Percentiles rank a stretch among this genome's conserved stretches.
phyloP scores from a whole-genome alignment of 2,113 vertebrate species.

The Pyxicephalus adspersus region DNA sequence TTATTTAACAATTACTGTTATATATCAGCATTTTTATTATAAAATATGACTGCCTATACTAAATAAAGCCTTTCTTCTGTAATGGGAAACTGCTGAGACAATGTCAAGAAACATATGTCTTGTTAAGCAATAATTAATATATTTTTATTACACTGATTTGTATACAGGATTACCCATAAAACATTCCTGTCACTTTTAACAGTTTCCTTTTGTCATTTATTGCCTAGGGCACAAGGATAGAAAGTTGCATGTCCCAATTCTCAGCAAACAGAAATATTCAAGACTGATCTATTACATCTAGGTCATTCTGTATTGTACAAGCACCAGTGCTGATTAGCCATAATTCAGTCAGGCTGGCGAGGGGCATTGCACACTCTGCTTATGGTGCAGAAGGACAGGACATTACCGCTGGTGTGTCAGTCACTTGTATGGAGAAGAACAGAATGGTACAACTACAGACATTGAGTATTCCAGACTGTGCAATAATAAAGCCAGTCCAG shows the following conservation, averaged over 20 bases:
- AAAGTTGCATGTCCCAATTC: conserved; percentile 35
- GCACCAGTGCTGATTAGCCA: conserved; percentile 10
- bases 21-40: neutral
- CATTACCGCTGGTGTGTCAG: neutral
- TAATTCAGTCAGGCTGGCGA: conserved; percentile 12
- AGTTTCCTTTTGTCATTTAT: conserved; percentile 29
- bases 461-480: too few relatives aligned
- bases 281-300: conserved; percentile 30
- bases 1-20: neutral
- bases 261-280: conserved; percentile 1
- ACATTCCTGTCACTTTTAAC: conserved; percentile 20
- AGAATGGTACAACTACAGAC: too few relatives aligned
- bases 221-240: conserved; percentile 24
- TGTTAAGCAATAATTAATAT: conserved; percentile 40
- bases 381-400: conserved; percentile 14
- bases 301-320: conserved; percentile 24
- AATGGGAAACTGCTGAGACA: conserved; percentile 29
- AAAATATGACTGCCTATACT: neutral
- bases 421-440: too few relatives aligned
- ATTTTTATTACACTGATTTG: conserved; percentile 28
- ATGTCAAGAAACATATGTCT: conserved; percentile 35
- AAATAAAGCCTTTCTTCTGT: neutral
- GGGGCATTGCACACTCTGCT: neutral
- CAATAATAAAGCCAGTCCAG: too few relatives aligned
- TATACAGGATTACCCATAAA: conserved; percentile 27